A percentile compares a stretch with the other conserved stretches of the same genome.
phyloP scores from a whole-genome alignment of 2,797 vertebrate genomes.

The Mormyrus proboscirostris region DNA sequence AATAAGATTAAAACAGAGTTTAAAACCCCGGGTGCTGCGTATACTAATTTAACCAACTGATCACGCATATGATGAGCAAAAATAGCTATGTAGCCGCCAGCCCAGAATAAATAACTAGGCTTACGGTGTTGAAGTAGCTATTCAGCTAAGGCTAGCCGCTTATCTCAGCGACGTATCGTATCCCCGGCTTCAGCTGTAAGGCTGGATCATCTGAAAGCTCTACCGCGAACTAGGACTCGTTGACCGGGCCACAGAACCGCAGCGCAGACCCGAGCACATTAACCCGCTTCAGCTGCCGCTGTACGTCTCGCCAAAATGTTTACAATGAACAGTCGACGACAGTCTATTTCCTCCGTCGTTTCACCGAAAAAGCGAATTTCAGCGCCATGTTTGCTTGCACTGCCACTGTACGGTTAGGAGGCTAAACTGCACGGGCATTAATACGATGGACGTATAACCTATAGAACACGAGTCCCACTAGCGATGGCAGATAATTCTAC shows the following conservation, averaged over 20 bases:
- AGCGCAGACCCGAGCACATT: background rate
- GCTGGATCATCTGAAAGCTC: too few relatives aligned
- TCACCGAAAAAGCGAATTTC: background rate
- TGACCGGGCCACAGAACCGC: background rate
- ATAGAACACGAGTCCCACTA: background rate
- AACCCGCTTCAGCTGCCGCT: background rate
- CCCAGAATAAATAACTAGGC: background rate
- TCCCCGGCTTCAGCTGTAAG: background rate
- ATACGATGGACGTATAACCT: background rate
- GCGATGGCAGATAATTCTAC: background rate
- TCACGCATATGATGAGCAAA: background rate
- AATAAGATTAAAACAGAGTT: background rate
- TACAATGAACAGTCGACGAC: conserved; percentile 12
- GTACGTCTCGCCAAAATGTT: background rate
- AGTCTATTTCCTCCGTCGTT: background rate
- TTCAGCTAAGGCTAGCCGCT: background rate
- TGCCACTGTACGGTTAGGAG: conserved; percentile 15
- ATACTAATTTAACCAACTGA: background rate
- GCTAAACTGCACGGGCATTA: background rate
- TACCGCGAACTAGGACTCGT: background rate
- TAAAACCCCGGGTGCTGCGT: background rate
- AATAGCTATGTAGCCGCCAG: background rate
- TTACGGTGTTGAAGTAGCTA: background rate
- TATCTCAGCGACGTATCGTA: background rate
- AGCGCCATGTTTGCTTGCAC: background rate